Conservation (phyloP, 2,888 invertebrate species). For the Gymnosoma rotundatum region DNA sequence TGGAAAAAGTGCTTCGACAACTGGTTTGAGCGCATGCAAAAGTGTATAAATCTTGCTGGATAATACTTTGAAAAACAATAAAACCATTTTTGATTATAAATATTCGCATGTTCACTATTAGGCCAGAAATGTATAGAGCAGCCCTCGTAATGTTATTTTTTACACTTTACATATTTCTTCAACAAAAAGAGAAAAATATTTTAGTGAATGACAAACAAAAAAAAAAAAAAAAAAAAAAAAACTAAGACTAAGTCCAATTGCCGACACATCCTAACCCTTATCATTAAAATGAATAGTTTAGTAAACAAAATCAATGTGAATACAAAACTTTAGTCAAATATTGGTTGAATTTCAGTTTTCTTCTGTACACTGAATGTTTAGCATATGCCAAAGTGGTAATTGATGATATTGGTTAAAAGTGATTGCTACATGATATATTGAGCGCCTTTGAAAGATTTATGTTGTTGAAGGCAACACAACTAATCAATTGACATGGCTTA, state of each 20-base stretch:
- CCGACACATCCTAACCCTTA: slow-evolving; percentile 5
- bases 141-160: no score
- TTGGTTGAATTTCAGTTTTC: slow-evolving; percentile 35
- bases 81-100: no score
- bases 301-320: background rate
- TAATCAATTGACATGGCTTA: slow-evolving; percentile 68
- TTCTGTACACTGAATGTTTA: slow-evolving; percentile 10
- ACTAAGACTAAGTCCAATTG: slow-evolving; percentile 20
- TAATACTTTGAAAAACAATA: no score
- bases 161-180: no score
- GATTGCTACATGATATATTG: slow-evolving; percentile 70
- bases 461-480: slow-evolving; percentile 61
- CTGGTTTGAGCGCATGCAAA: no score
- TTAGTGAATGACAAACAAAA: background rate
- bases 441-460: slow-evolving; percentile 68
- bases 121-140: no score
- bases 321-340: slow-evolving; percentile 36
- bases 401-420: slow-evolving; percentile 69
- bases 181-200: background rate
- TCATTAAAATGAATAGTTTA: slow-evolving; percentile 47
- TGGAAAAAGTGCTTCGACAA: no score
- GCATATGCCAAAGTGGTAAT: slow-evolving; percentile 64
- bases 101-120: no score
- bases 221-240: background rate
- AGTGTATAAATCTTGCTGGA: no score